Percentiles rank a stretch among this genome's conserved stretches.
Conservation (phyloP, 2,888 invertebrate species). For the Protophormia terraenovae region DNA sequence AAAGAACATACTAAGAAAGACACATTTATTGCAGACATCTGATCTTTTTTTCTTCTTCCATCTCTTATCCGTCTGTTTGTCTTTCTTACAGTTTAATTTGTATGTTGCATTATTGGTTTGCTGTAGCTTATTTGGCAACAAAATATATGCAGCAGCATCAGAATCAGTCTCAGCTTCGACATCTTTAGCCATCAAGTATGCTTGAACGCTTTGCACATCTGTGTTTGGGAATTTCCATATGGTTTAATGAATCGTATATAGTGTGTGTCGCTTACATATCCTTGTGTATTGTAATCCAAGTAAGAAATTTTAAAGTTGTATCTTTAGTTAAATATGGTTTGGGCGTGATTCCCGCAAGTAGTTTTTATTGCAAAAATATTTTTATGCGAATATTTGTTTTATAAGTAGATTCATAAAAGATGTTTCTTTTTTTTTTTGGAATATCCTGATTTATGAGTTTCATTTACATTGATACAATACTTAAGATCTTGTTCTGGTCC, state of each 20-base stretch:
- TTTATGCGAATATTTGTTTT: not conserved
- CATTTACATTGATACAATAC: not conserved
- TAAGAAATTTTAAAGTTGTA: constrained; percentile 38
- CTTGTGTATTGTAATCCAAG: constrained; percentile 30
- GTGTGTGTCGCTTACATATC: not conserved
- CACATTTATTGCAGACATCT: constrained; percentile 66
- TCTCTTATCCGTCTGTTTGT: not conserved
- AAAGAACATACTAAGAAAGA: constrained; percentile 37
- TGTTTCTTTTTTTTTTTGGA: constrained; percentile 3
- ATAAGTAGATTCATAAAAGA: constrained; percentile 19
- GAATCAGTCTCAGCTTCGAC: not conserved
- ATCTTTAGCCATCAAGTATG: constrained; percentile 41
- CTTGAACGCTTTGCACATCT: constrained; percentile 67
- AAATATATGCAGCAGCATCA: constrained; percentile 22
- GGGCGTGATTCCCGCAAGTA: constrained; percentile 65
- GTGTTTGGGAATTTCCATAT: constrained; percentile 65
- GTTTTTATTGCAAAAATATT: constrained; percentile 24
- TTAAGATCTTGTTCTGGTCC: constrained; percentile 1
- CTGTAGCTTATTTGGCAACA: constrained; percentile 36
- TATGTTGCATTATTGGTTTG: constrained; percentile 33
- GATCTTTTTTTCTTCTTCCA: constrained; percentile 41
- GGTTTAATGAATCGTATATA: constrained; percentile 55
- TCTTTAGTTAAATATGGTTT: constrained; percentile 38
- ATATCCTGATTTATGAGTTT: constrained; percentile 63
- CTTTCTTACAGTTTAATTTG: constrained; percentile 11